phyloP scores from a whole-genome alignment of 2,888 invertebrate species.

The Eupelmus urozonus region DNA sequence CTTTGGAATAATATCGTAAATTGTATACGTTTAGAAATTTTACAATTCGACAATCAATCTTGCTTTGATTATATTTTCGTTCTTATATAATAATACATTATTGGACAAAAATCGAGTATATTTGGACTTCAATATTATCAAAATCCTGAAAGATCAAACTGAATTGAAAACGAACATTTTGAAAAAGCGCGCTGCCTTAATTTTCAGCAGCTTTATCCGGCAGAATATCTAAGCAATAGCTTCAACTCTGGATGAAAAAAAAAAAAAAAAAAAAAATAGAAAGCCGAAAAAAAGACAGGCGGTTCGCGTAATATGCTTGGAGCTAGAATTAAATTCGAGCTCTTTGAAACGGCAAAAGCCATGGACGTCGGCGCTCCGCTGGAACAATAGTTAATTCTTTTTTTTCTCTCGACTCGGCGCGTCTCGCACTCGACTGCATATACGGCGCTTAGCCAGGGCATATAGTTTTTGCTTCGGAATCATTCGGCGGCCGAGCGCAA shows the following conservation, averaged over 20 bases:
- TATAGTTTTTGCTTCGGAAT: constrained; percentile 47
- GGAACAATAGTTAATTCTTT: constrained; percentile 52
- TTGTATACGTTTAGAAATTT: too few species aligned
- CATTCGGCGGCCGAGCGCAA: constrained; percentile 47
- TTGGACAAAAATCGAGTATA: too few species aligned
- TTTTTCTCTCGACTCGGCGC: constrained; percentile 6
- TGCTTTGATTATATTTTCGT: too few species aligned
- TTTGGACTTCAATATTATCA: too few species aligned
- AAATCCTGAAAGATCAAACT: too few species aligned
- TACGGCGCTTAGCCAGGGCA: not conserved
- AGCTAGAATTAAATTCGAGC: constrained; percentile 33
- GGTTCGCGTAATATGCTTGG: constrained; percentile 13
- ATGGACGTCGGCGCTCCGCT: too few species aligned
- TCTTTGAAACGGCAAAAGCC: constrained; percentile 3
- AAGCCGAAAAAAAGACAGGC: not conserved
- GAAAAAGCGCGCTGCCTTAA: not conserved
- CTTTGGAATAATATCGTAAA: too few species aligned
- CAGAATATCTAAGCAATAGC: not conserved
- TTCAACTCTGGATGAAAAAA: not conserved
- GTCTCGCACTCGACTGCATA: constrained; percentile 14
- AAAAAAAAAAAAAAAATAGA: not conserved
- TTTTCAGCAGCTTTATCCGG: not conserved
- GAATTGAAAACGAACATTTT: too few species aligned
- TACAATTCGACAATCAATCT: too few species aligned
- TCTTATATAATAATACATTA: too few species aligned